Conservation (phyloP, 2,797 vertebrate species). For the Psittacula echo region DNA sequence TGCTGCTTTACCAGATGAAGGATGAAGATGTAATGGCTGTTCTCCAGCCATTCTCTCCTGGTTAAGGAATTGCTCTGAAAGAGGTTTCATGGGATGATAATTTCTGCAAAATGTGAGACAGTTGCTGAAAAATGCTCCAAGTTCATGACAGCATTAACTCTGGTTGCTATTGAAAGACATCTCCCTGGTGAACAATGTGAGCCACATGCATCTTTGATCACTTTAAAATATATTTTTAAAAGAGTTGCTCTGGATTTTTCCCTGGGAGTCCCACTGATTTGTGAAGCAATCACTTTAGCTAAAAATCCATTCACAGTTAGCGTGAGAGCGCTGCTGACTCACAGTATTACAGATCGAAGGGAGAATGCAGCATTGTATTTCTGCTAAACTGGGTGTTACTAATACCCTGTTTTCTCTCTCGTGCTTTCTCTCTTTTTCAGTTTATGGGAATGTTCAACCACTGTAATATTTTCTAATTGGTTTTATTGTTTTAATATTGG, state of each 20-base stretch:
- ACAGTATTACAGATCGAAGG: neutral
- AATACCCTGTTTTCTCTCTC: neutral
- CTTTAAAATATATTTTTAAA: slow-evolving; percentile 28
- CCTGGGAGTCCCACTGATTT: neutral
- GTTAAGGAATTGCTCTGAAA: slow-evolving; percentile 36
- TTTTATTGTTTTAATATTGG: slow-evolving; percentile 10
- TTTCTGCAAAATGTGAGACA: slow-evolving; percentile 8
- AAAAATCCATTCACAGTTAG: neutral
- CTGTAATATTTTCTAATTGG: neutral
- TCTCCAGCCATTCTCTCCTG: slow-evolving; percentile 35
- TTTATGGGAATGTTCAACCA: neutral
- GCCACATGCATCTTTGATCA: neutral
- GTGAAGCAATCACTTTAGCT: neutral
- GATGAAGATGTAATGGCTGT: slow-evolving; percentile 59
- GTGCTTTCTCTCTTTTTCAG: neutral
- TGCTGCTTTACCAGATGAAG: slow-evolving; percentile 50
- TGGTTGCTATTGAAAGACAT: neutral
- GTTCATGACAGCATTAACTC: slow-evolving; percentile 15
- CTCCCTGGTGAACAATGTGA: slow-evolving; percentile 5
- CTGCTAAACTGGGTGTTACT: neutral
- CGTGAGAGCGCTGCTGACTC: neutral
- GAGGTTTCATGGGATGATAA: neutral
- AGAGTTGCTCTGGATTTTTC: slow-evolving; percentile 16
- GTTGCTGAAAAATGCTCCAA: slow-evolving; percentile 21
- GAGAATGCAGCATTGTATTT: neutral